Evolutionary conservation across 2,888 invertebrate species (phyloP).

Genomic region (Synanthedon tipuliformis): DNA sequence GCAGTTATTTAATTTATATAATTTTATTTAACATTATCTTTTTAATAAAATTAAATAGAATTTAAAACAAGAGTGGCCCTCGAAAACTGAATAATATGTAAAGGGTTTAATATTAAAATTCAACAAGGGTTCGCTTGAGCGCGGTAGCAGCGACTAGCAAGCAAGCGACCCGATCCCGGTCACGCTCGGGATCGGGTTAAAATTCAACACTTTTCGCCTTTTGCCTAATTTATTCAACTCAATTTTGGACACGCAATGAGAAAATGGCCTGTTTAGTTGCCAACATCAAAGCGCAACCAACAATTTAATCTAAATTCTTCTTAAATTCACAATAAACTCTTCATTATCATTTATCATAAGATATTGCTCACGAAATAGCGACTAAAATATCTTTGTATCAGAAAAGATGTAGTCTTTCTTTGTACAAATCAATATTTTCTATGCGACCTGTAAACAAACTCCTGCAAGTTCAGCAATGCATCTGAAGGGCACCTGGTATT

Average conservation of each 20-base stretch:
- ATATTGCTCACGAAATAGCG: too few relatives aligned
- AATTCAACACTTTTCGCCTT: slow-evolving; percentile 55
- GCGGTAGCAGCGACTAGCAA: slow-evolving; percentile 1
- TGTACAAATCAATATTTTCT: too few relatives aligned
- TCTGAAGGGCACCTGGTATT: too few relatives aligned
- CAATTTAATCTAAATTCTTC: not conserved
- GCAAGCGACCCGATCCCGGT: slow-evolving; percentile 11
- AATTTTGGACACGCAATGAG: slow-evolving; percentile 50
- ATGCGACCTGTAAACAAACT: too few relatives aligned
- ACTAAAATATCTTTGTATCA: too few relatives aligned
- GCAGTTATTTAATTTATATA: too few relatives aligned
- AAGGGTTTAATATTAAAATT: slow-evolving; percentile 9
- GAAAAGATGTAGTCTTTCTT: too few relatives aligned
- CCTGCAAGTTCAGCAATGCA: slow-evolving; percentile 7
- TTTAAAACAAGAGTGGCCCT: not conserved
- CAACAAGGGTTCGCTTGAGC: slow-evolving; percentile 1
- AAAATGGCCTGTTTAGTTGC: slow-evolving; percentile 37
- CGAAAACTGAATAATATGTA: slow-evolving; percentile 4
- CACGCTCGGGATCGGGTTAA: slow-evolving; percentile 43
- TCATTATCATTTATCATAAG: too few relatives aligned
- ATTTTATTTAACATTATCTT: too few relatives aligned
- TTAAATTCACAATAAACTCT: not conserved
- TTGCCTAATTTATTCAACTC: slow-evolving; percentile 59
- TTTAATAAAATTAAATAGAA: too few relatives aligned
- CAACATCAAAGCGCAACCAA: not conserved